Evolutionary conservation across 2,888 invertebrate genomes (phyloP).

Genomic region (Choreutis nemorana): DNA sequence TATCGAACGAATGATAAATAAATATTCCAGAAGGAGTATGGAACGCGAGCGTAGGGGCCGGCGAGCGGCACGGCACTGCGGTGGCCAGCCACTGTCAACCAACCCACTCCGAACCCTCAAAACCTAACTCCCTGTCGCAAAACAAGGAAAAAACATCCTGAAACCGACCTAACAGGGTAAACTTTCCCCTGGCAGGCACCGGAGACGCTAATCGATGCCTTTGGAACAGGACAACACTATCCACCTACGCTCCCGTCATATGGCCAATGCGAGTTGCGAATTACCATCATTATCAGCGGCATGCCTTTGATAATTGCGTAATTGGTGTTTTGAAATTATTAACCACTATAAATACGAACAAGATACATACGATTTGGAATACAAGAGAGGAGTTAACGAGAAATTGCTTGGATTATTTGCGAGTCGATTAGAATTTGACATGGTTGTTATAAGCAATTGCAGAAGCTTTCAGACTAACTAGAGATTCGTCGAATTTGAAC

Average conservation of each 20-base stretch:
- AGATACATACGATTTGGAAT: too few species aligned
- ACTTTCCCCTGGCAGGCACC: conserved; percentile 12
- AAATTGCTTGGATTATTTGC: too few species aligned
- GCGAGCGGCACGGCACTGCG: conserved; percentile 58
- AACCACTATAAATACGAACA: too few species aligned
- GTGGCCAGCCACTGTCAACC: conserved; percentile 41
- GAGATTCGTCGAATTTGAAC: too few species aligned
- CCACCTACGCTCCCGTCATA: conserved; percentile 48
- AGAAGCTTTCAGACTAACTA: too few species aligned
- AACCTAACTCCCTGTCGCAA: conserved; percentile 26
- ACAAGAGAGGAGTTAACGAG: too few species aligned
- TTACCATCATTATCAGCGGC: conserved; percentile 33
- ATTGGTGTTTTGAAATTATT: background rate
- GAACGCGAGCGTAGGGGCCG: conserved; percentile 36
- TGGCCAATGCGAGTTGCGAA: conserved; percentile 30
- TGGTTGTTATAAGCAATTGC: conserved; percentile 3
- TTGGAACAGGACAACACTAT: conserved; percentile 58
- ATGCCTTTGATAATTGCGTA: too few species aligned
- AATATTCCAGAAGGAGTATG: conserved; percentile 14
- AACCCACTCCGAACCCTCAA: conserved; percentile 27
- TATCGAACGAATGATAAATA: conserved; percentile 24
- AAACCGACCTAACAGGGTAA: conserved; percentile 14
- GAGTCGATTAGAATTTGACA: conserved; percentile 29
- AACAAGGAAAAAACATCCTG: conserved; percentile 18
- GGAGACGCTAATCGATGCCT: conserved; percentile 56